These are phyloP conservation scores for Subacronicta megacephala DNA, from an alignment of 2,888 invertebrate species.

Conservation along the genomic window DNA sequence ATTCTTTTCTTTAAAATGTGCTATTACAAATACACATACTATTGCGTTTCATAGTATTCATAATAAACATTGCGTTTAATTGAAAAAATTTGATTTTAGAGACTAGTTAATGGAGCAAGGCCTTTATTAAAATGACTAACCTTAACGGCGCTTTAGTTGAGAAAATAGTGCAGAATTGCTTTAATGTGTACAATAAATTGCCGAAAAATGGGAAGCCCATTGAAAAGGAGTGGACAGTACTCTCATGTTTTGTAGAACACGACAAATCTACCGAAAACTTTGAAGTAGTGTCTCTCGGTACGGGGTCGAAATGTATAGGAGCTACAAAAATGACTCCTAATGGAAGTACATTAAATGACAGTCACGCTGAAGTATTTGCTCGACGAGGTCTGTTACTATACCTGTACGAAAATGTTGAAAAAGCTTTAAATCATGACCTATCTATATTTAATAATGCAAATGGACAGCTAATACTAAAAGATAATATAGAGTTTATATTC, in stretches of 20 bases:
- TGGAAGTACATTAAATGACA: constrained; percentile 95
- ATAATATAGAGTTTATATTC: constrained; percentile 93
- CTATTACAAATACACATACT: no score
- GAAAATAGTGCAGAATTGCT: constrained; percentile 89
- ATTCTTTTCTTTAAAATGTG: no score
- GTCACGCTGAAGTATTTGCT: constrained; percentile 97
- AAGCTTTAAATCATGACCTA: constrained; percentile 65
- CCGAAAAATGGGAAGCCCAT: constrained; percentile 95
- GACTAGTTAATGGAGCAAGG: neutral
- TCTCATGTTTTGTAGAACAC: constrained; percentile 92
- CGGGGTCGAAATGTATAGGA: constrained; percentile 98
- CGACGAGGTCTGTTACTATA: constrained; percentile 95
- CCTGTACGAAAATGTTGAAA: constrained; percentile 91
- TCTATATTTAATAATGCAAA: constrained; percentile 73
- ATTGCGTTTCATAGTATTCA: no score
- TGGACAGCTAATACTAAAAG: constrained; percentile 85
- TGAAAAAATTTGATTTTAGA: neutral
- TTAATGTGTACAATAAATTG: constrained; percentile 89
- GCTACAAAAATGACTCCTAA: constrained; percentile 90
- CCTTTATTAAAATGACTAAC: constrained; percentile 59
- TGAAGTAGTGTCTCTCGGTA: constrained; percentile 94
- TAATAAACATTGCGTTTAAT: no score
- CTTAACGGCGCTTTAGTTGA: constrained; percentile 73
- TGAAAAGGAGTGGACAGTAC: constrained; percentile 94
- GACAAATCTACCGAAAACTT: constrained; percentile 69